phyloP scores from a whole-genome alignment of 2,113 vertebrate genomes.

The Orycteropus afer region DNA sequence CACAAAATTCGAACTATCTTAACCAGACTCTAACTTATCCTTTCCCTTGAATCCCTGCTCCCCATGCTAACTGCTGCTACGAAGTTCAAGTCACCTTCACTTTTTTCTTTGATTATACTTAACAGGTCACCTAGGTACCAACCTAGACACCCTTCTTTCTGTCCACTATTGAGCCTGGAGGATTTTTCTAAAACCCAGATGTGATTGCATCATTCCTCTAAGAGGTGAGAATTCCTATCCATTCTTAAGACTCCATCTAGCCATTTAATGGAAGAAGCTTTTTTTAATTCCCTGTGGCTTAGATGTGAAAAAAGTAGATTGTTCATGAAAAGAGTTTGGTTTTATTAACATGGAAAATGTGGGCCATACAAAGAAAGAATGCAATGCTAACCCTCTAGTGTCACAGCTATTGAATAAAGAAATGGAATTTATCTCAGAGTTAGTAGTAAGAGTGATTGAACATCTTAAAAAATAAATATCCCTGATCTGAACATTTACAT shows the following conservation, averaged over 20 bases:
- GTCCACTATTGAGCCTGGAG: background rate
- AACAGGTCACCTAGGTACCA: background rate
- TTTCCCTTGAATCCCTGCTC: background rate
- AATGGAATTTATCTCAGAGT: background rate
- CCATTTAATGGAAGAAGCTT: background rate
- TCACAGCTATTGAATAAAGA: background rate
- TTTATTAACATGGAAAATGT: background rate
- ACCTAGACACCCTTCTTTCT: background rate
- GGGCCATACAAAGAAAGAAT: background rate
- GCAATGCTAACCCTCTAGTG: background rate
- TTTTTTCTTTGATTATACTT: background rate
- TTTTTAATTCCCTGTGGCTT: background rate
- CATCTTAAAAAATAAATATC: slow-evolving; percentile 42
- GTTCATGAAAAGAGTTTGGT: background rate
- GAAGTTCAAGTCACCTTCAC: background rate
- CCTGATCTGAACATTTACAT: too few species aligned
- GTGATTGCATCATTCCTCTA: background rate
- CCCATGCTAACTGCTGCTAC: background rate
- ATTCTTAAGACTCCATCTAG: background rate
- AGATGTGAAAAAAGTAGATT: background rate
- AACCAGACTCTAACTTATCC: background rate
- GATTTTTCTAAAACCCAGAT: background rate
- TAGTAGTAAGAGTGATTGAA: slow-evolving; percentile 4
- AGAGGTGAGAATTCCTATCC: background rate
- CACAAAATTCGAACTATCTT: too few species aligned